Conservation (phyloP, 2,113 vertebrate genomes). For the Myotis yumanensis region DNA sequence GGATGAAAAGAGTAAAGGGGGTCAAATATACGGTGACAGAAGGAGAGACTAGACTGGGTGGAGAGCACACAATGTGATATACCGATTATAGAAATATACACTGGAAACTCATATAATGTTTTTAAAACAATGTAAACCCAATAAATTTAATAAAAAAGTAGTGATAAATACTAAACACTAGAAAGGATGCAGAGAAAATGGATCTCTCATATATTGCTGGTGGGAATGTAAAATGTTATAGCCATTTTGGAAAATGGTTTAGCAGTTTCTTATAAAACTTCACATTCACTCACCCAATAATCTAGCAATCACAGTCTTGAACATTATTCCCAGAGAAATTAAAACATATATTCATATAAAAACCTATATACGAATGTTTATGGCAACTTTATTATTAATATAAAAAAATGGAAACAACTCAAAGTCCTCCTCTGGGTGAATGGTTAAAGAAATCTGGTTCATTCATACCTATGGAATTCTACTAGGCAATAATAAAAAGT, state of each 20-base stretch:
- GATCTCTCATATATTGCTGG: neutral
- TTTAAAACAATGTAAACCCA: neutral
- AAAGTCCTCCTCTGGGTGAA: neutral
- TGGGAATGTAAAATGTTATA: neutral
- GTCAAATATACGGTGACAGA: neutral
- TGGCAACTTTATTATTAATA: neutral
- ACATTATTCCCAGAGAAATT: neutral
- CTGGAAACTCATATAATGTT: neutral
- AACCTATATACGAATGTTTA: neutral
- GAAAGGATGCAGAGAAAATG: neutral
- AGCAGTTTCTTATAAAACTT: neutral
- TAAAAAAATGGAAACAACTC: neutral
- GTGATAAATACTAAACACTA: neutral
- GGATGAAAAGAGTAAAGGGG: neutral
- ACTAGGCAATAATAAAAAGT: neutral
- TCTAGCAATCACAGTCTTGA: neutral
- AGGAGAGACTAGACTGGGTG: neutral
- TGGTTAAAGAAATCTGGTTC: neutral
- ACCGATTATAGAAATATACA: neutral
- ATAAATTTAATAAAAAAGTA: neutral
- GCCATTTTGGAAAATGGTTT: neutral
- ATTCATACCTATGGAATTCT: neutral
- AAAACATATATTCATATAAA: neutral
- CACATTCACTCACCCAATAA: neutral
- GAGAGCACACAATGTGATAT: neutral